A percentile compares a stretch with the other conserved stretches of the same genome.
phyloP scores from a whole-genome alignment of 2,888 invertebrate species.

The Leptinotarsa tumamoca region DNA sequence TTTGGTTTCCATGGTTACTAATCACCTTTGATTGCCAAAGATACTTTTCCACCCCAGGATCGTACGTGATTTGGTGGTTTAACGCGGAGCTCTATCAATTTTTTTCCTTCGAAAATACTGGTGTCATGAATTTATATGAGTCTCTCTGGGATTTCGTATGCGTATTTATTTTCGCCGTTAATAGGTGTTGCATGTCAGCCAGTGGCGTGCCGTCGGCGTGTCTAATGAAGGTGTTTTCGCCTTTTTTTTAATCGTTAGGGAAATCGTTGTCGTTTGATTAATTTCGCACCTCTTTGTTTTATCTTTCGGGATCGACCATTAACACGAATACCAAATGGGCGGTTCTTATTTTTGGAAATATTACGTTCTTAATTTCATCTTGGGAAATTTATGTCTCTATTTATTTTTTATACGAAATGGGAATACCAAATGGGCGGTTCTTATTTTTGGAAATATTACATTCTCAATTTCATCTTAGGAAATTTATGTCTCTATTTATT shows the following conservation, averaged over 20 bases:
- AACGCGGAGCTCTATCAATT: conserved; percentile 41
- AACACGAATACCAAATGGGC: conserved; percentile 8
- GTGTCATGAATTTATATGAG: conserved; percentile 44
- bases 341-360: conserved; percentile 6
- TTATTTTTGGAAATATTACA: conserved; percentile 4
- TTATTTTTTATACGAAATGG: background rate
- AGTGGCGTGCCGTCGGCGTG: conserved; percentile 28
- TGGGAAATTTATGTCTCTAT: conserved; percentile 9
- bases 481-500: conserved; percentile 13
- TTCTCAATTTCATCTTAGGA: background rate
- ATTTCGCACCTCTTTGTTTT: conserved; percentile 17
- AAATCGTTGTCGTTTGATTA: conserved; percentile 19
- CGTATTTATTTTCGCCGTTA: conserved; percentile 39
- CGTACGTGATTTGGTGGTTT: conserved; percentile 55
- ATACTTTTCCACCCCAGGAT: conserved; percentile 56
- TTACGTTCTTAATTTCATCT: conserved; percentile 9
- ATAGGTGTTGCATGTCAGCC: conserved; percentile 35
- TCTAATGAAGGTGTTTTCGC: conserved; percentile 11
- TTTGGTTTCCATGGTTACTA: conserved; percentile 61
- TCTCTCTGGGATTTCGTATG: conserved; percentile 30
- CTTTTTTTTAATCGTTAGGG: conserved; percentile 14
- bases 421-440: background rate
- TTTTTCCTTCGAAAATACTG: conserved; percentile 35
- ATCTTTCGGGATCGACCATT: conserved; percentile 8
- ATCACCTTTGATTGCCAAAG: conserved; percentile 61